Evolutionary conservation across 2,888 invertebrate genomes (phyloP).

Genomic region (Tupiocoris notatus): DNA sequence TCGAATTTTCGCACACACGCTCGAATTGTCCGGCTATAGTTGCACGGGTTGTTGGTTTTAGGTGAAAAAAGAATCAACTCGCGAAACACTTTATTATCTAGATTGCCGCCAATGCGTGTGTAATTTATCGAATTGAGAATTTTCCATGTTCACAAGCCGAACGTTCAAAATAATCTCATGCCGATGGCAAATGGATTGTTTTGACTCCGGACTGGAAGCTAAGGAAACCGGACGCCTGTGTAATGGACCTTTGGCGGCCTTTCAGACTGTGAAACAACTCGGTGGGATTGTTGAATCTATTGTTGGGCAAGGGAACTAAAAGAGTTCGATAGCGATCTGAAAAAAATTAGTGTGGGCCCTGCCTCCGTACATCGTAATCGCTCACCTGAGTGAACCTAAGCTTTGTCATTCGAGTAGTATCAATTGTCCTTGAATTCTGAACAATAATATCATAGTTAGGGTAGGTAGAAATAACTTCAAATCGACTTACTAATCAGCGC

Average conservation of each 20-base stretch:
- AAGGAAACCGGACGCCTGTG: neutral
- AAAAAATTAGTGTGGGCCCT: neutral
- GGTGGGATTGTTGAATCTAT: neutral
- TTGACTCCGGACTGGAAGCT: neutral
- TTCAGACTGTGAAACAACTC: neutral
- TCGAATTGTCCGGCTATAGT: too few relatives aligned
- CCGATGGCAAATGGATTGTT: neutral
- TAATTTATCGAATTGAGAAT: too few relatives aligned
- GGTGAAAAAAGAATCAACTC: too few relatives aligned
- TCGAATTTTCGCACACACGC: too few relatives aligned
- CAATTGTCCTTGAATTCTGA: neutral
- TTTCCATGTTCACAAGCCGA: too few relatives aligned
- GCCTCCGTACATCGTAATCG: neutral
- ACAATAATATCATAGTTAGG: neutral
- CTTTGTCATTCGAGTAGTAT: neutral
- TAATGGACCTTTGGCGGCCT: neutral
- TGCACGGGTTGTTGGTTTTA: too few relatives aligned
- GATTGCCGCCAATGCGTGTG: too few relatives aligned
- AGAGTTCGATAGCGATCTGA: neutral
- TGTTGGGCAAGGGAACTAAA: neutral
- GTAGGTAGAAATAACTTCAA: neutral
- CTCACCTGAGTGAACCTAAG: neutral
- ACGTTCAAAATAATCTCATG: neutral
- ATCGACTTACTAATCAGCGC: conserved; percentile 23
- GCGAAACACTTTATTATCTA: too few relatives aligned